These are phyloP conservation scores for Schlechtendalia chinensis DNA, from an alignment of 1,140 invertebrate genomes.

Conservation along the genomic window DNA sequence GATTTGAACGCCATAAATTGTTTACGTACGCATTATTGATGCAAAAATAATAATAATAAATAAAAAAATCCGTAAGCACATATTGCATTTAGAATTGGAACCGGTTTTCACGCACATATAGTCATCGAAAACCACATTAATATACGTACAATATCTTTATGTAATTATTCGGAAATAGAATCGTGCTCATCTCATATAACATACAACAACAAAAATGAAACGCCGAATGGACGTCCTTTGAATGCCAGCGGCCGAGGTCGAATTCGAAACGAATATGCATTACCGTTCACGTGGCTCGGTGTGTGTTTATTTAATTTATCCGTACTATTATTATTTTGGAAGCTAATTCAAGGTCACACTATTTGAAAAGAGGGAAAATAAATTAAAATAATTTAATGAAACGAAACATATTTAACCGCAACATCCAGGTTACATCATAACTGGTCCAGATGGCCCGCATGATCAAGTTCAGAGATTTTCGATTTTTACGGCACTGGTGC, in stretches of 20 bases:
- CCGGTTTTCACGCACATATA: neutral
- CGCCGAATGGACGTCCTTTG: conserved; percentile 26
- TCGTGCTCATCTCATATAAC: conserved; percentile 40
- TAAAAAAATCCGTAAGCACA: neutral
- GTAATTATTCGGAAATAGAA: conserved; percentile 5
- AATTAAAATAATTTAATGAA: conserved; percentile 43
- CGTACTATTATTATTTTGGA: conserved; percentile 2
- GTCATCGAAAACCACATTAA: neutral
- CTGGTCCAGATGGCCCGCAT: conserved; percentile 17
- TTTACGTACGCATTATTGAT: neutral
- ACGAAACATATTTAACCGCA: conserved; percentile 19
- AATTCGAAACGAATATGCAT: conserved; percentile 7
- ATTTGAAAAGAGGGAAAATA: conserved; percentile 9
- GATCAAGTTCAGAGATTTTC: conserved; percentile 27
- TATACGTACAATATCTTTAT: neutral
- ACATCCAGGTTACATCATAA: conserved; percentile 40
- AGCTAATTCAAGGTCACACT: conserved; percentile 32
- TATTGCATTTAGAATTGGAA: neutral
- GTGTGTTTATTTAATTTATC: conserved; percentile 18
- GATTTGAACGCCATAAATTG: neutral
- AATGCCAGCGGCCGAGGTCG: conserved; percentile 33
- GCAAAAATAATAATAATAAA: neutral
- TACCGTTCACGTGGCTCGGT: neutral
- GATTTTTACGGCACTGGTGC: conserved; percentile 23
- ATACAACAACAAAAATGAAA: neutral